Percentiles rank a stretch among this genome's conserved stretches.
Evolutionary conservation across 2,113 vertebrate species (phyloP).

Genomic region (Lonchura striata): DNA sequence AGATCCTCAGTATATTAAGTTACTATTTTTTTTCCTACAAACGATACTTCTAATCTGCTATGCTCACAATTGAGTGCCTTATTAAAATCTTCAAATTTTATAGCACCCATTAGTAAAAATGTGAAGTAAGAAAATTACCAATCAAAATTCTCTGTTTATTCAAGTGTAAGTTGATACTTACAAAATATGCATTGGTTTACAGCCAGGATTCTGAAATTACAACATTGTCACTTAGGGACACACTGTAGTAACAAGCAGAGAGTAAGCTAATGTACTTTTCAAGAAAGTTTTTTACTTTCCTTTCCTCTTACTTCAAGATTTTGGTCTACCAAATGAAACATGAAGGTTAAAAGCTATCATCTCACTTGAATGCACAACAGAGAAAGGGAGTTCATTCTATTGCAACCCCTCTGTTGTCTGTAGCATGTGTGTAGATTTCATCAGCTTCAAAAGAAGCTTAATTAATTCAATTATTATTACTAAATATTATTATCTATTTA

Average conservation of each 20-base stretch:
- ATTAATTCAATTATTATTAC: slow-evolving; percentile 61
- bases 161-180: slow-evolving; percentile 60
- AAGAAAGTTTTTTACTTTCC: background rate
- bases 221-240: background rate
- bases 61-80: slow-evolving; percentile 46
- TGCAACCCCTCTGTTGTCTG: background rate
- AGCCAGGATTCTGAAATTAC: slow-evolving; percentile 27
- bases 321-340: background rate
- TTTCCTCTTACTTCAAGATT: background rate
- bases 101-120: slow-evolving; percentile 52
- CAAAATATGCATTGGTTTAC: slow-evolving; percentile 27
- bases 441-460: slow-evolving; percentile 36
- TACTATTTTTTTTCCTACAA: slow-evolving; percentile 49
- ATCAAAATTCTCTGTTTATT: slow-evolving; percentile 46
- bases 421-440: slow-evolving; percentile 5
- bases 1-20: slow-evolving; percentile 6
- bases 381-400: background rate
- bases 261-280: background rate
- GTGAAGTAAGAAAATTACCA: slow-evolving; percentile 59
- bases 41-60: slow-evolving; percentile 36
- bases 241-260: background rate
- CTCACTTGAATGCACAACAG: background rate
- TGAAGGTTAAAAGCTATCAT: background rate
- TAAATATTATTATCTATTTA: slow-evolving; percentile 58
- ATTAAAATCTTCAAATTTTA: slow-evolving; percentile 55